Conservation (phyloP, 2,888 invertebrate species). For the Dasysyrphus tricinctus region DNA sequence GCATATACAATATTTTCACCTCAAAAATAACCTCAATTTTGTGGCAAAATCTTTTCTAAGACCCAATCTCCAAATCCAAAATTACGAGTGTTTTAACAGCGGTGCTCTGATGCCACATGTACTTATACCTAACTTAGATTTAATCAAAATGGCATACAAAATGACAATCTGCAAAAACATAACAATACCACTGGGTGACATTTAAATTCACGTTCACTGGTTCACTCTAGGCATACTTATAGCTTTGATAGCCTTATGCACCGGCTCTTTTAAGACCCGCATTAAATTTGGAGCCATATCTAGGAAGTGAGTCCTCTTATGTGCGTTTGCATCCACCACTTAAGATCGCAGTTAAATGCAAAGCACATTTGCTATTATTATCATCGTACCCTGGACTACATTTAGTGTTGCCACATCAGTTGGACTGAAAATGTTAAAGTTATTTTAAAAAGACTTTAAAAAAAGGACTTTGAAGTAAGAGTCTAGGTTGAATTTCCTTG, state of each 20-base stretch:
- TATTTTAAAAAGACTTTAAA: neutral
- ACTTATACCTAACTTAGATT: constrained; percentile 33
- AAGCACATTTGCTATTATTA: constrained; percentile 41
- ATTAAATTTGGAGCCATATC: constrained; percentile 49
- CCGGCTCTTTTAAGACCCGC: constrained; percentile 43
- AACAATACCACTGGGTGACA: constrained; percentile 62
- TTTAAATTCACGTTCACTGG: constrained; percentile 64
- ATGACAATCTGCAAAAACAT: constrained; percentile 53
- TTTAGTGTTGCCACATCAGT: constrained; percentile 10
- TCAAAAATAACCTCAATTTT: neutral
- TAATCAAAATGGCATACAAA: constrained; percentile 66
- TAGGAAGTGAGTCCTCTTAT: constrained; percentile 59
- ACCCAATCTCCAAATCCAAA: neutral
- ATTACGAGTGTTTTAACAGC: neutral
- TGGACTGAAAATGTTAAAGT: neutral
- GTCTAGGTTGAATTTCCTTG: no score
- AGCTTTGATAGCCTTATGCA: neutral
- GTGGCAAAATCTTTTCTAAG: neutral
- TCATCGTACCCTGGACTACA: neutral
- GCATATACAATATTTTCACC: neutral
- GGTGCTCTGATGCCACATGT: neutral
- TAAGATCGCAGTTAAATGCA: constrained; percentile 61
- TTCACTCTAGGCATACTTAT: neutral
- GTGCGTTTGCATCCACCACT: constrained; percentile 66
- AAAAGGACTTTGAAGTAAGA: neutral